phyloP scores from a whole-genome alignment of 2,888 invertebrate species.

The Tineola bisselliella region DNA sequence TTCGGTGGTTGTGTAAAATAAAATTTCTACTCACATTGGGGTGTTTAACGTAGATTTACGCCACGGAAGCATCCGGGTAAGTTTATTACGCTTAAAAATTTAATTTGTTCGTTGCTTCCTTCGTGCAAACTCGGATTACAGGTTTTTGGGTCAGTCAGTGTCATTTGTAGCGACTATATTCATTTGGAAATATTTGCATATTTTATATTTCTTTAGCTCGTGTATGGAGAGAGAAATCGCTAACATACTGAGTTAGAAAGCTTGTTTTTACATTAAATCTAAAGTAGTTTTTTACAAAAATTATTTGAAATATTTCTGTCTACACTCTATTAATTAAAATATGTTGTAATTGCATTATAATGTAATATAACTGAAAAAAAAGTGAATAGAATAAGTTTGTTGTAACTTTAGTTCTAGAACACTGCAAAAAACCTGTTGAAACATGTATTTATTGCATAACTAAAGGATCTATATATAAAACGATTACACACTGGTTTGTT shows the following conservation, averaged over 20 bases:
- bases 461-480: neutral
- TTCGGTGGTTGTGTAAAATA: conserved; percentile 41
- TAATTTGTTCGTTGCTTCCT: conserved; percentile 18
- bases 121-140: neutral
- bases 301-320: too few species aligned
- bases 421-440: neutral
- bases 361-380: too few species aligned
- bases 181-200: conserved; percentile 35
- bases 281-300: too few species aligned
- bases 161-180: conserved; percentile 34
- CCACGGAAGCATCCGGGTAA: conserved; percentile 65
- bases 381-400: too few species aligned
- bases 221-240: conserved; percentile 20
- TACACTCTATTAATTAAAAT: too few species aligned
- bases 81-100: conserved; percentile 28
- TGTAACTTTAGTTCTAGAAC: too few species aligned
- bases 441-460: neutral
- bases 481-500: neutral
- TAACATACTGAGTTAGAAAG: too few species aligned
- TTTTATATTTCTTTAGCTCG: conserved; percentile 15
- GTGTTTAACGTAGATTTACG: conserved; percentile 38
- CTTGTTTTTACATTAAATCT: too few species aligned
- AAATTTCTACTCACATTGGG: conserved; percentile 39
- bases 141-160: conserved; percentile 57
- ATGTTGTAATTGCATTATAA: too few species aligned